Percentiles rank a stretch among this genome's conserved stretches.
Conservation (phyloP, 2,797 vertebrate genomes). For the Neosilurus hyrtlii region DNA sequence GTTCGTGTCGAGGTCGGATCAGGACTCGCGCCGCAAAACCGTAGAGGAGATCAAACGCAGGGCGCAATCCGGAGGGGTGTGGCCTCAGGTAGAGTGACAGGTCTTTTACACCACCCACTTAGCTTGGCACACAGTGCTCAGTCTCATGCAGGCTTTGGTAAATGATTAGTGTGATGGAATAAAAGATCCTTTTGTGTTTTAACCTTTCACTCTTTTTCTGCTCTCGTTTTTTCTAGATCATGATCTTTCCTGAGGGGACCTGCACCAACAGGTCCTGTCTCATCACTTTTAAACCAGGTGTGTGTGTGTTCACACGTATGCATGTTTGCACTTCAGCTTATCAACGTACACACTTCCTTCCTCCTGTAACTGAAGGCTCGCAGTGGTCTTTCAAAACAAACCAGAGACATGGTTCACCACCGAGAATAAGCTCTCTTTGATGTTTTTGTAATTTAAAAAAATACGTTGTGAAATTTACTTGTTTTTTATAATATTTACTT, state of each 20-base stretch:
- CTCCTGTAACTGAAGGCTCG: not conserved
- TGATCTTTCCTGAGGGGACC: constrained; percentile 99
- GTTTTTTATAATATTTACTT: too few relatives aligned
- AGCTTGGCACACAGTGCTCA: not conserved
- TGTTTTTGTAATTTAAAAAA: too few relatives aligned
- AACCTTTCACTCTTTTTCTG: not conserved
- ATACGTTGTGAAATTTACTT: too few relatives aligned
- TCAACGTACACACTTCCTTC: not conserved
- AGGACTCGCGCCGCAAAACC: constrained; percentile 91
- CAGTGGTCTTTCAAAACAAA: not conserved
- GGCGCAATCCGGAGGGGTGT: constrained; percentile 85
- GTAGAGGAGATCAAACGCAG: constrained; percentile 94
- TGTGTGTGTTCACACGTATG: constrained; percentile 32
- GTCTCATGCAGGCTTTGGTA: not conserved
- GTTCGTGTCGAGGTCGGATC: constrained; percentile 94
- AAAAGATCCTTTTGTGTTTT: too few relatives aligned
- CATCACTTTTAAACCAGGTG: constrained; percentile 98
- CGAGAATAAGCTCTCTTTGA: too few relatives aligned
- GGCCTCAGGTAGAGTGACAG: constrained; percentile 86
- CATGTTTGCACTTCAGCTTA: not conserved
- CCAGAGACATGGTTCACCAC: not conserved
- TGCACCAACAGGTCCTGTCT: constrained; percentile 98
- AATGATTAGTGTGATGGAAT: too few relatives aligned
- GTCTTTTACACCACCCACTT: not conserved
- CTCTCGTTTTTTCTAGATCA: constrained; percentile 78